A percentile compares a stretch with the other conserved stretches of the same genome.
These are phyloP conservation scores for Axea sp. DNA, from an alignment of 2,888 invertebrate genomes.

Conservation along the genomic window DNA sequence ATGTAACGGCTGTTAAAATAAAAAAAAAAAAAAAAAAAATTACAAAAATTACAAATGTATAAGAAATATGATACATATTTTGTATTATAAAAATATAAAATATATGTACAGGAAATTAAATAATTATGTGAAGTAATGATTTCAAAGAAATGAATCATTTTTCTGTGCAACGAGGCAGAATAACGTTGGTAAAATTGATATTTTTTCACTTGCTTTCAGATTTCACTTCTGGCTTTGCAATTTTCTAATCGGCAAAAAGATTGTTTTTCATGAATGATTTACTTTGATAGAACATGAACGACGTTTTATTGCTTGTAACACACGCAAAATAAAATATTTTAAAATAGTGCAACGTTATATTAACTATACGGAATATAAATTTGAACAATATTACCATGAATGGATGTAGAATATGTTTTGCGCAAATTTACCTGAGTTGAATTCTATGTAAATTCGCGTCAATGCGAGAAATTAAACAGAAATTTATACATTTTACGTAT, in stretches of 20 bases:
- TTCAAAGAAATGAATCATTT: too few species aligned
- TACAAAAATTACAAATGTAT: too few species aligned
- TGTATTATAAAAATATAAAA: too few species aligned
- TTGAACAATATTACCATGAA: conserved; percentile 38
- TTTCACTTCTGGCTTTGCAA: conserved; percentile 6
- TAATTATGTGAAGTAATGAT: too few species aligned
- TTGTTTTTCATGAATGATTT: conserved; percentile 19
- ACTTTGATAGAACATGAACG: not conserved
- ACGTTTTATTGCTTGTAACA: not conserved
- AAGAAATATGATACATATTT: too few species aligned
- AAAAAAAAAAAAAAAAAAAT: too few species aligned
- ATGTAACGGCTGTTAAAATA: too few species aligned
- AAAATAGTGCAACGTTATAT: conserved; percentile 10
- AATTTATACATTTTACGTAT: conserved; percentile 2
- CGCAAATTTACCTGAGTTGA: conserved; percentile 32
- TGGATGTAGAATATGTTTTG: conserved; percentile 36
- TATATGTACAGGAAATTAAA: too few species aligned
- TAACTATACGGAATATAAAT: conserved; percentile 38
- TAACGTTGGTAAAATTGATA: not conserved
- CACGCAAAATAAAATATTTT: conserved; percentile 7
- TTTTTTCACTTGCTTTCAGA: not conserved
- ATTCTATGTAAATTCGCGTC: conserved; percentile 32
- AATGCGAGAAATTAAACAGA: conserved; percentile 2
- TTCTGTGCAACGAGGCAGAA: not conserved
- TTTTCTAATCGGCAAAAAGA: not conserved